Evolutionary conservation across 2,888 invertebrate species (phyloP).

Genomic region (Drosophila birchii): DNA sequence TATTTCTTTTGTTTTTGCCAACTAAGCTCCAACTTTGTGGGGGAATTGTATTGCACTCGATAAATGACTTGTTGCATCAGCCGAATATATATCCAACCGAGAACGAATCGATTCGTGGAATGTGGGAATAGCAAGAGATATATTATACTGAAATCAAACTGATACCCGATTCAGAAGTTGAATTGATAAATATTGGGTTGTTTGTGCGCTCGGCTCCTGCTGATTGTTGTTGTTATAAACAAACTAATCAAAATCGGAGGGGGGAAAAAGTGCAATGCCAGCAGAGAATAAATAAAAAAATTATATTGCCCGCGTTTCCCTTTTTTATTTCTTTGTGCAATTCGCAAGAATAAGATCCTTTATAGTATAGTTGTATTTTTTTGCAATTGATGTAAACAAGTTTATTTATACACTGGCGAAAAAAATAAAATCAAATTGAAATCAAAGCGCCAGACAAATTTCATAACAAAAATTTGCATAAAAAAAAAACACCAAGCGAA

Average conservation of each 20-base stretch:
- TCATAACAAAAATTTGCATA: constrained; percentile 77
- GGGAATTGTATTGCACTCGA: constrained; percentile 28
- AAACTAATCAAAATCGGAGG: constrained; percentile 37
- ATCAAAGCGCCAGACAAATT: constrained; percentile 74
- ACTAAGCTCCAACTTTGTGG: background rate
- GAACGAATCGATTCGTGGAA: constrained; percentile 12
- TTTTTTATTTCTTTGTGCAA: constrained; percentile 34
- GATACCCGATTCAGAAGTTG: constrained; percentile 16
- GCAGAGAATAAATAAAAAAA: constrained; percentile 12
- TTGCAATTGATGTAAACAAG: constrained; percentile 64
- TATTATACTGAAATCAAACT: constrained; percentile 10
- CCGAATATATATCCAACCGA: constrained; percentile 22
- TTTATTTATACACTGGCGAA: constrained; percentile 58
- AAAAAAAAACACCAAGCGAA: constrained; percentile 39
- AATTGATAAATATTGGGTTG: constrained; percentile 26
- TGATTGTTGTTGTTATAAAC: constrained; percentile 42
- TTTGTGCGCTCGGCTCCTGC: constrained; percentile 7
- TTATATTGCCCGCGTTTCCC: constrained; percentile 11
- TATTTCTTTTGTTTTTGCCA: constrained; percentile 6
- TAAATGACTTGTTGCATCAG: constrained; percentile 63
- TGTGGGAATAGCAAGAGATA: constrained; percentile 10
- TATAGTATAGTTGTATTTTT: constrained; percentile 32
- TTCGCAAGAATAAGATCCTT: background rate
- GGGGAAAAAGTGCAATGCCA: constrained; percentile 43
- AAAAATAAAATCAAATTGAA: constrained; percentile 59